A percentile compares a stretch with the other conserved stretches of the same genome.
Conservation (phyloP, 2,797 vertebrate genomes). For the Malurus splendens region DNA sequence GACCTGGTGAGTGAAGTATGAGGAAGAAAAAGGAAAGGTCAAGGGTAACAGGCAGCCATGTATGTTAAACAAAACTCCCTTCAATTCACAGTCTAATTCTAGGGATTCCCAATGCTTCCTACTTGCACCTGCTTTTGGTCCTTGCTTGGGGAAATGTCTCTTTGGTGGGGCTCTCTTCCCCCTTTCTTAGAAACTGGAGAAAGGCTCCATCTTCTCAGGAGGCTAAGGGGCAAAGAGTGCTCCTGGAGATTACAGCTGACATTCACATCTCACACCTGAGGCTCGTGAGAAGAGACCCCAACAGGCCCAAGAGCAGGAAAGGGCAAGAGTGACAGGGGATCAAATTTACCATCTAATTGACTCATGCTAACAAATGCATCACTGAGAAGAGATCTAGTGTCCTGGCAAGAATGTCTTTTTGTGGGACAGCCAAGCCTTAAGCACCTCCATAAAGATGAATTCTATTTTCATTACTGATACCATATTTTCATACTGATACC, state of each 20-base stretch:
- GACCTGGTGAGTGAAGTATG: background rate
- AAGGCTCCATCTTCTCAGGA: background rate
- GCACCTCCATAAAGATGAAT: background rate
- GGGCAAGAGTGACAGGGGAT: background rate
- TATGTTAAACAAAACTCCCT: background rate
- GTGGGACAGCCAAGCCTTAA: background rate
- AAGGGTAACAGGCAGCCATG: background rate
- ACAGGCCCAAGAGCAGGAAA: background rate
- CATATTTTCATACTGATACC: background rate
- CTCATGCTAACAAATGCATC: background rate
- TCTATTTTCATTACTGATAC: background rate
- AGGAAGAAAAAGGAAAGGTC: background rate
- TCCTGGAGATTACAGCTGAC: background rate
- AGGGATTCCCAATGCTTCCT: background rate
- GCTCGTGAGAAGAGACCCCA: background rate
- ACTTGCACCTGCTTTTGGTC: background rate
- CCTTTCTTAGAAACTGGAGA: background rate
- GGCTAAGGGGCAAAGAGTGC: background rate
- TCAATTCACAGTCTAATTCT: background rate
- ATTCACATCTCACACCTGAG: background rate
- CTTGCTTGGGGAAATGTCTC: background rate
- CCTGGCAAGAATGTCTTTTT: background rate
- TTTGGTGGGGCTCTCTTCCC: fast-evolving
- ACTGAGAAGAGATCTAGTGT: background rate
- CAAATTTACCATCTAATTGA: background rate